These are phyloP conservation scores for Eurystomus glaucurus DNA, from an alignment of 2,797 vertebrate species.

Conservation along the genomic window DNA sequence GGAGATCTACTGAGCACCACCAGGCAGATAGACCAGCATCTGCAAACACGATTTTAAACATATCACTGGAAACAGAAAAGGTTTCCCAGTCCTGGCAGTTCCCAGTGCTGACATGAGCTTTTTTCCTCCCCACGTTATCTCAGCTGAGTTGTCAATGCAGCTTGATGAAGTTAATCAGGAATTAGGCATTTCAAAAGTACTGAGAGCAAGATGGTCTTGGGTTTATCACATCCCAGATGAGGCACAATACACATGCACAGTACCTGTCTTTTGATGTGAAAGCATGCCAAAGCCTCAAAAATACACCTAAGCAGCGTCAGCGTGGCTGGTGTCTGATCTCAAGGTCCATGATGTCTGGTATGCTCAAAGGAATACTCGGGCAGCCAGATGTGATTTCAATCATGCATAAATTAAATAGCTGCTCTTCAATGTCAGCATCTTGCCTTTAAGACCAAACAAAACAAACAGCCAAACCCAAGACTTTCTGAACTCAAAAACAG, in stretches of 20 bases:
- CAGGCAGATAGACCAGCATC: background rate
- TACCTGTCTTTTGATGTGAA: background rate
- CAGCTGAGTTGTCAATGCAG: background rate
- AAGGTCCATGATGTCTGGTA: background rate
- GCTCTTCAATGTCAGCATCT: background rate
- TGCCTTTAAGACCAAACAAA: background rate
- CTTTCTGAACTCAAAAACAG: background rate
- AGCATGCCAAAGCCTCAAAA: background rate
- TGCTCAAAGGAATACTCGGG: background rate
- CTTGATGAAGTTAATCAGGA: background rate
- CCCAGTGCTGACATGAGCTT: background rate
- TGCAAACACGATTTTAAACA: background rate
- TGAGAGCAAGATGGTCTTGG: background rate
- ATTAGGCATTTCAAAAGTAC: background rate
- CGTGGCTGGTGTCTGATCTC: background rate
- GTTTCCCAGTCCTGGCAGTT: background rate
- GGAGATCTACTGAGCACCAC: rapidly evolving
- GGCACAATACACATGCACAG: background rate
- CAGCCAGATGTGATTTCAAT: background rate
- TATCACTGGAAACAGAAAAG: background rate
- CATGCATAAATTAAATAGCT: background rate
- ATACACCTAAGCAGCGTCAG: background rate
- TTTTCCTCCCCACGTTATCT: background rate
- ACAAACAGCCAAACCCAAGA: background rate
- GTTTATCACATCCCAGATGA: background rate